Evolutionary conservation across 2,113 vertebrate genomes (phyloP).

Genomic region (Chamaea fasciata): DNA sequence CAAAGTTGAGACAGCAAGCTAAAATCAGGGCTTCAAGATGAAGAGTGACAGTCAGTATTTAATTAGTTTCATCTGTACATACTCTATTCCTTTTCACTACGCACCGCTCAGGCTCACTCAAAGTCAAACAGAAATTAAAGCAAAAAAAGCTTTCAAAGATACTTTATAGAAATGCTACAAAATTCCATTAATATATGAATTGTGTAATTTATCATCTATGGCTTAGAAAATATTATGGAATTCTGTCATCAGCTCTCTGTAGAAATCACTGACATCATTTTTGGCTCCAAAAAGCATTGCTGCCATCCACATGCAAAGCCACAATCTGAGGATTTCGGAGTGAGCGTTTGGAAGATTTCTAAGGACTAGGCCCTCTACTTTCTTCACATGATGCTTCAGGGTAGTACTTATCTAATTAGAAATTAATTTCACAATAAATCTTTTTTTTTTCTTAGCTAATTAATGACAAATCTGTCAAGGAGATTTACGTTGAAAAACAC

Average conservation of each 20-base stretch:
- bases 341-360: neutral
- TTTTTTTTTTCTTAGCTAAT: neutral
- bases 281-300: neutral
- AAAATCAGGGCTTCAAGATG: neutral
- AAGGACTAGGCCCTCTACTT: neutral
- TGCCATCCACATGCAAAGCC: neutral
- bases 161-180: neutral
- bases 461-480: neutral
- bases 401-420: neutral
- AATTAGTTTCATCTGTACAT: constrained; percentile 12
- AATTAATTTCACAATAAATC: neutral
- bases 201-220: neutral
- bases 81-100: neutral
- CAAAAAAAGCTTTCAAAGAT: constrained; percentile 17
- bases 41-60: neutral
- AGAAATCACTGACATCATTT: neutral
- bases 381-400: neutral
- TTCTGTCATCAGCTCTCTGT: neutral
- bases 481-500: neutral
- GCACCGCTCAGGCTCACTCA: neutral
- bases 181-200: neutral
- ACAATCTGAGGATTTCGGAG: neutral
- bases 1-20: constrained; percentile 16
- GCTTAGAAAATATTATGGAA: neutral
- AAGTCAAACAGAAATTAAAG: constrained; percentile 29